Percentiles rank a stretch among this genome's conserved stretches.
phyloP scores from a whole-genome alignment of 2,113 vertebrate genomes.

The Jacana jacana region DNA sequence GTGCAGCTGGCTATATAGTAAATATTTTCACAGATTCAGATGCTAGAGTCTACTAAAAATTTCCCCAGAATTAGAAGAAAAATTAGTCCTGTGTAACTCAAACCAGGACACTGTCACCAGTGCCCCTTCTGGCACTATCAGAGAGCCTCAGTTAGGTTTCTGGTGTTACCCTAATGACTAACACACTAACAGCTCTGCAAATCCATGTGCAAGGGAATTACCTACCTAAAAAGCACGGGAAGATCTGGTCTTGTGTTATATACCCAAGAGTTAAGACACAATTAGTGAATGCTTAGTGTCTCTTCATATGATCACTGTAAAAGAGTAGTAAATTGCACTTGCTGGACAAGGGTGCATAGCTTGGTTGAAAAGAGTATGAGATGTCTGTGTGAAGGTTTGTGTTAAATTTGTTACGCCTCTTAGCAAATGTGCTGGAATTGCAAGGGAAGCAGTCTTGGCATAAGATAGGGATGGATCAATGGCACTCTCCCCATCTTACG shows the following conservation, averaged over 20 bases:
- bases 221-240: neutral
- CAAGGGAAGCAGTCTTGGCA: neutral
- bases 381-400: neutral
- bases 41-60: too few relatives aligned
- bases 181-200: neutral
- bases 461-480: neutral
- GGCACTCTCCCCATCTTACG: accelerated
- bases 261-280: neutral
- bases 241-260: neutral
- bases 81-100: too few relatives aligned
- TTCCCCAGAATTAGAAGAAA: too few relatives aligned
- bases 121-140: neutral
- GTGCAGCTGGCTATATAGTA: too few relatives aligned
- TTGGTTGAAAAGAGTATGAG: neutral
- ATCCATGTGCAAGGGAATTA: neutral
- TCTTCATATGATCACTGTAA: neutral
- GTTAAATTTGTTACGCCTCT: neutral
- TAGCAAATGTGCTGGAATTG: neutral
- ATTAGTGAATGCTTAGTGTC: neutral
- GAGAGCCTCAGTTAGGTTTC: neutral
- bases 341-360: neutral
- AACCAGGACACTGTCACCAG: neutral
- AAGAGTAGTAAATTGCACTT: neutral
- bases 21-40: too few relatives aligned
- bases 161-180: neutral